Evolutionary conservation across 1,140 invertebrate species (phyloP), one percentile per base, ranked within the genome.

Genomic region (Holotrichia oblita): DNA sequence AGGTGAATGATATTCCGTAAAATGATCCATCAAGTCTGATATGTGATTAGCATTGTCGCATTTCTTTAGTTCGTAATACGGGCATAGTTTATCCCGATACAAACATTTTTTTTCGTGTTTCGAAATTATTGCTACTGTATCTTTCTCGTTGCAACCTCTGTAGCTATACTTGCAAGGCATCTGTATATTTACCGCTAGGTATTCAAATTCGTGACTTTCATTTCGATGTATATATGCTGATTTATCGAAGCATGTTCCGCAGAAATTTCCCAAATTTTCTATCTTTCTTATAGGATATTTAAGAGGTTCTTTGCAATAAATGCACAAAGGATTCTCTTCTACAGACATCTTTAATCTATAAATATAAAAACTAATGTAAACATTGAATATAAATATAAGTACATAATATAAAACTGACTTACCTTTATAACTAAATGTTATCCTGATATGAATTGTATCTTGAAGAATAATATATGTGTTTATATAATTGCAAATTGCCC

Each of bases 191-290:
- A 69, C 61, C 22, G 3, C 22, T 7, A 69, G 20, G 8, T 27
- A 69, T 69, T 69, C 22, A 8, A 69, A 22, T 10, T 69, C 27
- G 12, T 27, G 27, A 22, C 22, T 69, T 69, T 22, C 14, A 24
- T 10, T 2, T 24, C 12, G 22, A 69, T 14, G 27, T 0, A 69
- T 34, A 34, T 69, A 34, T 24, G 61, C 61, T 4, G 61, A 69
- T 34, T 69, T 69, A 69, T 69, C 61, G 61, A 69, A 69, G 22
- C 61, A 69, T 34, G 61, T 69, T 7, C 10, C 61, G 8, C 61
- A 69, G 14, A 69, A 69, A 27, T 7, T 69, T 8, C 61, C 61
- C 9, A 27, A 12, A 69, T 69, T 69, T 27, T 27, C 61, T 0
- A 34, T 27, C 22, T 69, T 69, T n/a, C 48, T 14, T 27, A 69